Evolutionary conservation across 2,113 vertebrate species (phyloP).

Genomic region (Columba livia): DNA sequence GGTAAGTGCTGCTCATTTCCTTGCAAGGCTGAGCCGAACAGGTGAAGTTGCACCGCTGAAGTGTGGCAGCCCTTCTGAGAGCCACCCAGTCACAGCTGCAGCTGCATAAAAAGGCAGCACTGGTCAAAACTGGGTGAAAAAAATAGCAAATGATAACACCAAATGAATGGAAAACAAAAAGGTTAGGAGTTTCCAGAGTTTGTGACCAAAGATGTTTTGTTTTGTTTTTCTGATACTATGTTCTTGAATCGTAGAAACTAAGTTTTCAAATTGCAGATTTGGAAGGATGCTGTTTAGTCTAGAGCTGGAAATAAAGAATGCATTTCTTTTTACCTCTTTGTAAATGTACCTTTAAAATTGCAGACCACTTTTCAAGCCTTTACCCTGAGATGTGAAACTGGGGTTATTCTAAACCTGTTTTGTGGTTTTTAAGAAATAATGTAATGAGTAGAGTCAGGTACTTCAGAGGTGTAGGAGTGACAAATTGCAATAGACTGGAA

Average conservation of each 20-base stretch:
- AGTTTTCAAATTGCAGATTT: neutral
- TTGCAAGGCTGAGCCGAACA: neutral
- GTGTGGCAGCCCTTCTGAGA: neutral
- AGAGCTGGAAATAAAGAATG: neutral
- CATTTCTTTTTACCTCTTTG: neutral
- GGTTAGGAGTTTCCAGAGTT: neutral
- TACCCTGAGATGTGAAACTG: neutral
- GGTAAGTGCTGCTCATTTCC: neutral
- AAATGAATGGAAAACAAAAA: neutral
- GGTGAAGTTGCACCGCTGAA: neutral
- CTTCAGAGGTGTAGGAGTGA: neutral
- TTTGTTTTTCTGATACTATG: no score
- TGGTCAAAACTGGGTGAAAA: neutral
- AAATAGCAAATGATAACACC: no score
- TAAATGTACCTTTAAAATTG: neutral
- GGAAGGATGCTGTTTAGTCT: neutral
- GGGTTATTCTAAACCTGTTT: neutral
- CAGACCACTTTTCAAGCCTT: neutral
- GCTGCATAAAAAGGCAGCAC: neutral
- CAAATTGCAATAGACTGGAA: neutral
- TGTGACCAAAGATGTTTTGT: neutral
- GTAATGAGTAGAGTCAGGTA: neutral
- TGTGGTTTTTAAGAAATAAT: slow-evolving; percentile 7
- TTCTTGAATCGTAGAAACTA: neutral
- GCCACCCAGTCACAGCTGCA: neutral